Conservation (phyloP, 2,888 invertebrate species). For the Cetonia aurata region DNA sequence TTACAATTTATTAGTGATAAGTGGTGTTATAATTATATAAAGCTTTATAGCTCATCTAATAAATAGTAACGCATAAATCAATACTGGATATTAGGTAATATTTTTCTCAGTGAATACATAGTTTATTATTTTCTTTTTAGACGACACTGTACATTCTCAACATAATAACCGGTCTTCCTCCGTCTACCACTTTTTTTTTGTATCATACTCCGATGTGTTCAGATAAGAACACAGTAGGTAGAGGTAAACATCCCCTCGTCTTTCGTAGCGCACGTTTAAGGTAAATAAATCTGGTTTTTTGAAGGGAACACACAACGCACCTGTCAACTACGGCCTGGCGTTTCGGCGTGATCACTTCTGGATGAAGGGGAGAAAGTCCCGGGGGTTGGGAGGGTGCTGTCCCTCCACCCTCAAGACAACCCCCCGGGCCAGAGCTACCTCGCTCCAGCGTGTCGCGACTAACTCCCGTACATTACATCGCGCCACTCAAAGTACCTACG, state of each 20-base stretch:
- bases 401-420: slow-evolving; percentile 84
- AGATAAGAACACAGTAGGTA: not conserved
- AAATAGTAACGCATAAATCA: no score
- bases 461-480: slow-evolving; percentile 39
- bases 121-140: no score
- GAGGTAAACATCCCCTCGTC: no score
- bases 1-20: no score
- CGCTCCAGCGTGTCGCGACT: slow-evolving; percentile 65
- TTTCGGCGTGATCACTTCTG: slow-evolving; percentile 82
- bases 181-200: not conserved
- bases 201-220: no score
- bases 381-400: slow-evolving; percentile 74
- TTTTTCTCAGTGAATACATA: no score
- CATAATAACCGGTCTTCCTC: no score
- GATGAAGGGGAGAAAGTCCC: slow-evolving; percentile 74
- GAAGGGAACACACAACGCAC: slow-evolving; percentile 62
- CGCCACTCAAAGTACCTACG: not conserved
- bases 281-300: slow-evolving; percentile 44
- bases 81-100: no score
- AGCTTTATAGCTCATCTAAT: no score
- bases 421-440: slow-evolving; percentile 73
- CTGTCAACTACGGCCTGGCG: slow-evolving; percentile 88
- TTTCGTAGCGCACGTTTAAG: not conserved
- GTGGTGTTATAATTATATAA: no score
- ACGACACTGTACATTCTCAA: no score